Evolutionary conservation across 92 coral and sea anemone genomes (phyloP).

Genomic region (Palythoa grandis): DNA sequence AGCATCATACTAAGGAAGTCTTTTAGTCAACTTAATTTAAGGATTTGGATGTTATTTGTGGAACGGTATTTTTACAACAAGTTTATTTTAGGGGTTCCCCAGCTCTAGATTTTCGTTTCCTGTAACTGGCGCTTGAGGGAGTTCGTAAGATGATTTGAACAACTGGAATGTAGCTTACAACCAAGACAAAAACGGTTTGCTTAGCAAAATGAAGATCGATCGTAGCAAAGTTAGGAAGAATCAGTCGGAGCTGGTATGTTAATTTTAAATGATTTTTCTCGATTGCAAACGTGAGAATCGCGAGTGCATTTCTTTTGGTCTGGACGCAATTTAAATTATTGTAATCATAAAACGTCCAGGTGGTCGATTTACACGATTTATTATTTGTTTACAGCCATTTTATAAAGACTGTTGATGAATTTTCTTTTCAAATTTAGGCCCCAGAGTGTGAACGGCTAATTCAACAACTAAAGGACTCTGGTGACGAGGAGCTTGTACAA

Average conservation of each 20-base stretch:
- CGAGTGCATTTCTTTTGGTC: not conserved
- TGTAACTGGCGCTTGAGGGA: not conserved
- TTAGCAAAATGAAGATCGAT: conserved; percentile 91
- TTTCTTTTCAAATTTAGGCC: conserved; percentile 68
- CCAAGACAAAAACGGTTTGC: conserved; percentile 2
- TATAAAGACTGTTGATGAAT: not conserved
- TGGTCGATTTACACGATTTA: not conserved
- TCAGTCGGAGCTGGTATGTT: conserved; percentile 95
- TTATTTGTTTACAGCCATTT: not conserved
- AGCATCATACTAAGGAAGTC: not conserved
- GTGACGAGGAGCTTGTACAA: conserved; percentile 72
- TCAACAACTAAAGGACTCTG: conserved; percentile 85
- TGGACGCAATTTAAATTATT: not conserved
- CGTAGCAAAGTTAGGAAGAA: conserved; percentile 94
- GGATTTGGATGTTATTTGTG: not conserved
- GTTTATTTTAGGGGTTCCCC: too few relatives aligned
- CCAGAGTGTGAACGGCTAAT: conserved; percentile 91
- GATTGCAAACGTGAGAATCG: not conserved
- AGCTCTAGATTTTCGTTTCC: too few relatives aligned
- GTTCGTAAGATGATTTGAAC: conserved; percentile 19
- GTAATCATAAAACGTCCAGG: conserved; percentile 14
- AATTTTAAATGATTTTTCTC: not conserved
- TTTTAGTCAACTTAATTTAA: not conserved
- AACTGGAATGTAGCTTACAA: not conserved
- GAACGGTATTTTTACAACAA: too few relatives aligned